A percentile compares a stretch with the other conserved stretches of the same genome.
These are phyloP conservation scores for Scortum barcoo DNA, from an alignment of 2,113 vertebrate species.

Conservation along the genomic window DNA sequence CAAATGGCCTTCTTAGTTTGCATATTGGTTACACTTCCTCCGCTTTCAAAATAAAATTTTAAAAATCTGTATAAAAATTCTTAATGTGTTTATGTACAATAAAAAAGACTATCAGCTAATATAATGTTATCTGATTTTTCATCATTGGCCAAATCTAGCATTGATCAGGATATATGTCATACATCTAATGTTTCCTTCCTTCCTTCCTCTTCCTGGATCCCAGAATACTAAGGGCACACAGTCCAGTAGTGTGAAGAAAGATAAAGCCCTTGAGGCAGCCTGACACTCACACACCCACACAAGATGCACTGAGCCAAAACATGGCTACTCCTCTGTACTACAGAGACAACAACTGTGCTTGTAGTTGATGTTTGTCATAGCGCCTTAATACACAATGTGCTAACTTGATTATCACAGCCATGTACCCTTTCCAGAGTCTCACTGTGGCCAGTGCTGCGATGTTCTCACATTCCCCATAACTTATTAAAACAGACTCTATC, in stretches of 20 bases:
- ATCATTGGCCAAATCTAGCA: background rate
- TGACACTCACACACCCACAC: background rate
- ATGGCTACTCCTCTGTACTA: background rate
- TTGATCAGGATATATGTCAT: too few relatives aligned
- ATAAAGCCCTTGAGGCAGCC: background rate
- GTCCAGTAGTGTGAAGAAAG: background rate
- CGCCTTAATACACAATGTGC: constrained; percentile 28
- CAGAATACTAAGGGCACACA: background rate
- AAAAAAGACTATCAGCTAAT: background rate
- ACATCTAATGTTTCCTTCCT: background rate
- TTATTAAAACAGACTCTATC: constrained; percentile 46
- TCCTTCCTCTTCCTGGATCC: background rate
- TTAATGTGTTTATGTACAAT: background rate
- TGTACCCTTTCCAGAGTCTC: constrained; percentile 5
- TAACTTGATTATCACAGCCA: constrained; percentile 46
- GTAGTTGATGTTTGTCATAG: constrained; percentile 43
- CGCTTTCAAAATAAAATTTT: too few relatives aligned
- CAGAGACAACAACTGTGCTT: constrained; percentile 6
- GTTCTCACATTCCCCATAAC: constrained; percentile 56
- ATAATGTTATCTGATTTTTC: background rate
- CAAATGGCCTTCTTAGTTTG: background rate
- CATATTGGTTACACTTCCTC: background rate
- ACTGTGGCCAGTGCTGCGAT: constrained; percentile 8
- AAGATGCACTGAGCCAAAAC: background rate
- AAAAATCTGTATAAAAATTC: too few relatives aligned